Evolutionary conservation across 1,140 invertebrate genomes (phyloP), one percentile per base, ranked within the genome.

Genomic region (Sarcophaga peregrina): DNA sequence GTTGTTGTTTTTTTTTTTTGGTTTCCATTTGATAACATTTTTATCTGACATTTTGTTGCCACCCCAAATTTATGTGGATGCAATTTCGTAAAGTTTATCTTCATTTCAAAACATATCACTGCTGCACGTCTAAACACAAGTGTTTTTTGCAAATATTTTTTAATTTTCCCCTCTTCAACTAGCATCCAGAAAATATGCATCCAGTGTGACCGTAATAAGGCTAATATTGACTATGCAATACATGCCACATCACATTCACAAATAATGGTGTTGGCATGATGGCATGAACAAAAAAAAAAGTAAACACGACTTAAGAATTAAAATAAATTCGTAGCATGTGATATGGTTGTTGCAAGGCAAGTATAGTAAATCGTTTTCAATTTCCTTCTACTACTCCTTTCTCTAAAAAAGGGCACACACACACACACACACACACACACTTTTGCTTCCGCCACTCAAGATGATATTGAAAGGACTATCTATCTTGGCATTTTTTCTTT

Each of bases 131-230:
- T 58, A n/a, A 58, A 58, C n/a, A n/a, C 54, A 15, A n/a, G 15
- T n/a, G 54, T n/a, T n/a, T 58, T n/a, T 68, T 68, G 20, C 20
- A 20, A 37, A 37, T 37, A 37, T 37, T 37, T 37, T 37, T 37
- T 2, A 37, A 2, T 37, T 37, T 37, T 4, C 4, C 25, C 4
- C 25, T 37, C 25, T 4, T 37, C 4, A 1, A 37, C 1, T 4
- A 37, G 4, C 25, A 37, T 1, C 25, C 4, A 9, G 62, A 20
- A 68, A 25, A 68, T 20, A 68, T 68, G 62, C 62, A 68, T 37
- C 25, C 20, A 68, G 5, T 68, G 62, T 68, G 62, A 68, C 62
- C 62, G 62, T 68, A 68, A 68, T 68, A 68, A 68, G 62, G 62
- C 62, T 68, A 68, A 68, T 68, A n/a, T 68, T 20, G 20, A 68